Base-by-base conservation (phyloP, 1,140 invertebrate species). In the Laodelphax striatellus region DNA sequence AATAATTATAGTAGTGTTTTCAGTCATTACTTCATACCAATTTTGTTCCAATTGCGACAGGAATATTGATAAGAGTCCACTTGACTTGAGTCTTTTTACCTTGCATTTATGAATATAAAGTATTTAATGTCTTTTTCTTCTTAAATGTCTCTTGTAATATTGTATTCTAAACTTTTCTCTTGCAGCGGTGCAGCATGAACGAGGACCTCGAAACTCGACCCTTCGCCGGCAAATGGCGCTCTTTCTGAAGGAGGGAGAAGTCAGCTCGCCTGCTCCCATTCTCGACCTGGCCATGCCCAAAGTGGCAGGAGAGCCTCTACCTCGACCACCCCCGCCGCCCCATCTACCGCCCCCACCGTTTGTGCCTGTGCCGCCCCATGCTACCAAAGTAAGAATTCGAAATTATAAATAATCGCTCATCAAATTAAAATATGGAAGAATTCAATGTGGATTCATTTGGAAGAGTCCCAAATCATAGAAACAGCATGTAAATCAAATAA, bases 171-270 rank as follows among this genome's bases (percentile, higher is more conserved):
- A 31, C 9, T 9, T 38, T 9, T 11, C 3, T 38, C 3, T 76
- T 79, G 56, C 76, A 94, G 95, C 96, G 52, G 96, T 99, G 3
- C 96, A 99, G 75, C 94, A 98, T 69, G 95, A 98, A 76, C 80
- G 96, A 66, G 96, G 95, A 0, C 96, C 95, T n/a, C 76, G 96
- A 55, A 94, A 93, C 67, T 92, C 92, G 0, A 97, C 93, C 2
- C 76, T 97, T 11, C 79, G 92, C 5, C 81, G 92, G 46, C 92
- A 95, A 75, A 88, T 93, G 81, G 87, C 87, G 16, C 76, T 80
- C 41, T 86, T 83, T 68, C 80, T 84, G 68, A 80, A 85, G 73
- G 81, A 87, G 55, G 14, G 69, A 71, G 5, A 62, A 22, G 21
- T 55, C 4, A 50, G 24, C 55, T 61, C 24, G 65, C 58, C 41